Conservation (phyloP, 2,888 invertebrate genomes). For the Linnaemya vulpina region DNA sequence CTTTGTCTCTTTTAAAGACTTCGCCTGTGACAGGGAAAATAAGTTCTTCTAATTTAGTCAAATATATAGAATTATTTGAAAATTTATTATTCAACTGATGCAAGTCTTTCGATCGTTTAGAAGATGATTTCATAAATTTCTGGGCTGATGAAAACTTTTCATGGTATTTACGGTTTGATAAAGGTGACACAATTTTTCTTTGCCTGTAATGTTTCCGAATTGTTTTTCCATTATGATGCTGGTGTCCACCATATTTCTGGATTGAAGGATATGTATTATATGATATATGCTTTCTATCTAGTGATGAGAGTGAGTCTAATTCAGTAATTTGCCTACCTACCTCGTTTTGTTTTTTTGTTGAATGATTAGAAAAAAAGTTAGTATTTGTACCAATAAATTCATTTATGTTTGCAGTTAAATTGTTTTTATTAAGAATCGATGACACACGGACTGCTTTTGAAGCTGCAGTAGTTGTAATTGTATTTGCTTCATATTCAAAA, state of each 20-base stretch:
- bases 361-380: slow-evolving; percentile 27
- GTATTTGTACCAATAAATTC: slow-evolving; percentile 14
- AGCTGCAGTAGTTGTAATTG: background rate
- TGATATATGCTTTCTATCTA: slow-evolving; percentile 28
- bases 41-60: slow-evolving; percentile 43
- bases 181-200: slow-evolving; percentile 73
- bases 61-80: slow-evolving; percentile 3
- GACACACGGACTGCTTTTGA: background rate
- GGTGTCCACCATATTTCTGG: slow-evolving; percentile 62
- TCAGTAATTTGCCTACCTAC: background rate
- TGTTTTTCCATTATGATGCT: slow-evolving; percentile 64
- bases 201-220: slow-evolving; percentile 74
- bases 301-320: background rate
- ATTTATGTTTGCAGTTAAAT: slow-evolving; percentile 46
- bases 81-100: slow-evolving; percentile 9
- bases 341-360: slow-evolving; percentile 43
- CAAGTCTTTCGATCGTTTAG: slow-evolving; percentile 38
- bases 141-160: slow-evolving; percentile 55
- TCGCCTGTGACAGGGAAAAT: slow-evolving; percentile 16
- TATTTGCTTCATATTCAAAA: slow-evolving; percentile 45
- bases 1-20: slow-evolving; percentile 14
- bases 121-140: background rate
- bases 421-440: slow-evolving; percentile 2
- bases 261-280: slow-evolving; percentile 17
- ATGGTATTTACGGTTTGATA: slow-evolving; percentile 70